phyloP scores from a whole-genome alignment of 2,888 invertebrate species.

The Nemurella pictetii region DNA sequence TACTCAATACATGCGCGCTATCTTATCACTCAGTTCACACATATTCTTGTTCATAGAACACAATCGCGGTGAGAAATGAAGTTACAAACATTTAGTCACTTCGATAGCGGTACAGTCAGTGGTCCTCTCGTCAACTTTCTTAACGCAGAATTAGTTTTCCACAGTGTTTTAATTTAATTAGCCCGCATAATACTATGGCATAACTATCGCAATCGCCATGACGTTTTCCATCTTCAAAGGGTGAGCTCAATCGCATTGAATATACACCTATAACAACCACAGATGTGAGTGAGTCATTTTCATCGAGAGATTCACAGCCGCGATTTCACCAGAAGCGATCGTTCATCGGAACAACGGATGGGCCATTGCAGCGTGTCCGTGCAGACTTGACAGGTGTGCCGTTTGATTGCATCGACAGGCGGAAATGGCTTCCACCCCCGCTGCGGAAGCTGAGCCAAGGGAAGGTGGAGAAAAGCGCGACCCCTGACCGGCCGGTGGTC shows the following conservation, averaged over 20 bases:
- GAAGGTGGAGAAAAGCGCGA: conserved; percentile 71
- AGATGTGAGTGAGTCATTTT: background rate
- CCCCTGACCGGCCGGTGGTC: conserved; percentile 61
- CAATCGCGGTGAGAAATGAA: background rate
- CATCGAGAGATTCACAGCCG: too few relatives aligned
- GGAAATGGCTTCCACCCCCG: conserved; percentile 88
- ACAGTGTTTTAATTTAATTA: too few relatives aligned
- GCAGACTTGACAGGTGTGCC: background rate
- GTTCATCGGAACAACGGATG: background rate
- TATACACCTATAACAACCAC: too few relatives aligned
- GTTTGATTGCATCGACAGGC: conserved; percentile 54
- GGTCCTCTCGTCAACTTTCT: background rate
- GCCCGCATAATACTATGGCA: background rate
- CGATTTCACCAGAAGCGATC: background rate
- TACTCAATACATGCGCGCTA: background rate
- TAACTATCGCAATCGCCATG: background rate
- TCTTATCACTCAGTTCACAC: background rate
- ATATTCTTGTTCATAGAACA: background rate
- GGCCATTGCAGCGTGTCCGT: background rate
- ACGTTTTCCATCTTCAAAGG: background rate
- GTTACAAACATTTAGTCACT: background rate
- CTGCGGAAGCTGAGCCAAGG: conserved; percentile 87
- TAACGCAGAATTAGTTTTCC: background rate
- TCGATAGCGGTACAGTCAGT: background rate
- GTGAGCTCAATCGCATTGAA: background rate